phyloP scores from a whole-genome alignment of 2,113 vertebrate species.

The Zapornia atra region DNA sequence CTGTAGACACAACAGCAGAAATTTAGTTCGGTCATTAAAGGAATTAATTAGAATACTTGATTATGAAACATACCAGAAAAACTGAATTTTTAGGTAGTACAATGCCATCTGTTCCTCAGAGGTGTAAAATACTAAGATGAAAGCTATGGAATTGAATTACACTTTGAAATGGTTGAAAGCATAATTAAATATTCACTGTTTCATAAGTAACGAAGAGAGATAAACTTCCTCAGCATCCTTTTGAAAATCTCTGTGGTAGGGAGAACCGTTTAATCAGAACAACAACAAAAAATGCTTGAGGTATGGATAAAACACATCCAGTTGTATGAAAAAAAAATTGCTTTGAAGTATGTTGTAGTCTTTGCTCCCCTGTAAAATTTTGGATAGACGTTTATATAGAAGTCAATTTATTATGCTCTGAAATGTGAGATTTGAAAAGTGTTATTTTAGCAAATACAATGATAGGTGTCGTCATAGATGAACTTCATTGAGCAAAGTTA shows the following conservation, averaged over 20 bases:
- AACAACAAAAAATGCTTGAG: neutral
- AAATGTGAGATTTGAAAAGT: neutral
- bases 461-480: neutral
- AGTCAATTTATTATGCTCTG: neutral
- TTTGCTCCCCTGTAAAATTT: neutral
- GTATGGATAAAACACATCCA: neutral
- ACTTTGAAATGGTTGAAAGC: neutral
- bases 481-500: neutral
- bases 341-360: neutral
- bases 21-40: neutral
- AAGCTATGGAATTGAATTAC: neutral
- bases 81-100: neutral
- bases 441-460: neutral
- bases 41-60: neutral
- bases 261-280: neutral
- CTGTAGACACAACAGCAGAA: neutral
- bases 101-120: neutral
- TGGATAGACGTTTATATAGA: neutral
- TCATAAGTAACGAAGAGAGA: neutral
- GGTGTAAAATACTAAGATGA: neutral
- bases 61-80: neutral
- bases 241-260: neutral
- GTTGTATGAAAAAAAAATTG: neutral
- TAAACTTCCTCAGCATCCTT: neutral
- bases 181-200: neutral